phyloP scores from a whole-genome alignment of 2,797 vertebrate genomes.

The Galagoides demidoff region DNA sequence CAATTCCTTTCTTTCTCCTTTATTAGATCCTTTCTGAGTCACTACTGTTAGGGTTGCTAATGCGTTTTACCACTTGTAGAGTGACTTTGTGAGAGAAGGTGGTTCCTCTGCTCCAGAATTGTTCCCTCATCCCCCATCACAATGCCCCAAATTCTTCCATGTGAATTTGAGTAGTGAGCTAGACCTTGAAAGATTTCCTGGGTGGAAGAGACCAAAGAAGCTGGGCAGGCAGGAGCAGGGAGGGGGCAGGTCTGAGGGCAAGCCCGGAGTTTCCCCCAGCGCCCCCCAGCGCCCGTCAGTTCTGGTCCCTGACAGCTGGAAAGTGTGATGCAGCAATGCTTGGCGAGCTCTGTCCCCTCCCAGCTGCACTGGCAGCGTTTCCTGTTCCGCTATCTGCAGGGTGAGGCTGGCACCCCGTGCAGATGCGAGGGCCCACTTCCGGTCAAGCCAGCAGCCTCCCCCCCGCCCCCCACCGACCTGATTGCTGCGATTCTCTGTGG shows the following conservation, averaged over 20 bases:
- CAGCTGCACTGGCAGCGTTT: conserved; percentile 26
- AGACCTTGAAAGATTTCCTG: background rate
- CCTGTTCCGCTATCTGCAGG: conserved; percentile 66
- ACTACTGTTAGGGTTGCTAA: background rate
- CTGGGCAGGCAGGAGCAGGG: background rate
- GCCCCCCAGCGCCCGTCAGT: background rate
- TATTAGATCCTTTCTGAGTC: background rate
- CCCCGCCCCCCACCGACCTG: background rate
- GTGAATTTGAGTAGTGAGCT: background rate
- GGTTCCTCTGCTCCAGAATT: background rate
- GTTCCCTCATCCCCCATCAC: background rate
- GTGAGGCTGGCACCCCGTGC: conserved; percentile 56
- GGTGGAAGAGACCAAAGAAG: background rate
- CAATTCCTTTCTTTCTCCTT: background rate
- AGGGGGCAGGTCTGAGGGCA: background rate
- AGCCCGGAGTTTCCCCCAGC: background rate
- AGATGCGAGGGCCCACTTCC: conserved; percentile 28
- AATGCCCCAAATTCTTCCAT: background rate
- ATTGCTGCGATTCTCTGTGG: background rate
- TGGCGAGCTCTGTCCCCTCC: background rate
- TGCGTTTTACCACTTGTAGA: background rate
- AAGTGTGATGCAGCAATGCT: background rate
- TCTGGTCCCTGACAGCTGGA: background rate
- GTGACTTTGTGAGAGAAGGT: background rate
- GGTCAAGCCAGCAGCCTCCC: conserved; percentile 29